Percentiles rank a stretch among this genome's conserved stretches.
Conservation (phyloP, 2,113 vertebrate genomes). For the Erpornis zantholeuca region DNA sequence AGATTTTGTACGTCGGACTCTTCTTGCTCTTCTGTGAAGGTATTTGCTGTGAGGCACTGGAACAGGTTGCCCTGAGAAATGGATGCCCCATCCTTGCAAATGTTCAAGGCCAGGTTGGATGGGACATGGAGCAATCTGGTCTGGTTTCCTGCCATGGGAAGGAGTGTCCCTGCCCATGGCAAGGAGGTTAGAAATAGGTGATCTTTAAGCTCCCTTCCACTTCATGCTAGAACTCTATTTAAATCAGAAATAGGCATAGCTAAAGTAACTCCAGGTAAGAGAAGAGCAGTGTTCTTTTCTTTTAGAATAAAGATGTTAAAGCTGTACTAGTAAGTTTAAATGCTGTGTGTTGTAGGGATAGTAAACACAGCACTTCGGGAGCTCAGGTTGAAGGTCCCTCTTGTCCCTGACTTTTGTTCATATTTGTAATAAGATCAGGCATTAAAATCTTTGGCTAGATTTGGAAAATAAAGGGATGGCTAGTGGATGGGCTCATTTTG, state of each 20-base stretch:
- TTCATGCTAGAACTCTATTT: background rate
- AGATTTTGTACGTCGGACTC: background rate
- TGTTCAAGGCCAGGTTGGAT: background rate
- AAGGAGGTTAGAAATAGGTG: background rate
- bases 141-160: background rate
- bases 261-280: background rate
- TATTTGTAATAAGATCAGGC: background rate
- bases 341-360: background rate
- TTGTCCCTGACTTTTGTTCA: background rate
- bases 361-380: background rate
- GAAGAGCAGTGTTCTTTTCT: background rate
- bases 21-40: background rate
- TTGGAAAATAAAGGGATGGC: background rate
- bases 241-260: background rate
- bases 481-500: background rate
- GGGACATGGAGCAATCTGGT: background rate
- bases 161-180: background rate
- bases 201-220: background rate
- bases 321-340: background rate
- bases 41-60: background rate
- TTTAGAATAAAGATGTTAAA: background rate
- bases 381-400: background rate
- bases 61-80: background rate
- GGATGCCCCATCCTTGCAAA: background rate
- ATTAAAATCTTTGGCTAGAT: background rate